Conservation (phyloP, 2,113 vertebrate genomes). For the Chlorodrepanis virens region DNA sequence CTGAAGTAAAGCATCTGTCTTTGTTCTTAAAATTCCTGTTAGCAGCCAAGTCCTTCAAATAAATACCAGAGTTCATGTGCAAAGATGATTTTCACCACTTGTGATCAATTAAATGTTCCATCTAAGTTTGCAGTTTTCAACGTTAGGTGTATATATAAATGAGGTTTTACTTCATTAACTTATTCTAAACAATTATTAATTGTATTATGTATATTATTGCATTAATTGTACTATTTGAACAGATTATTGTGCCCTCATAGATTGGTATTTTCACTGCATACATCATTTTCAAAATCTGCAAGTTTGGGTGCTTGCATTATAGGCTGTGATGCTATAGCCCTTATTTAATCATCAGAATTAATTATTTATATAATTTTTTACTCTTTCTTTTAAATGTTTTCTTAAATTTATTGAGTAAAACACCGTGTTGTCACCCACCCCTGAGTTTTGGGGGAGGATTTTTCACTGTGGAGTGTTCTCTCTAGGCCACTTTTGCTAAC, state of each 20-base stretch:
- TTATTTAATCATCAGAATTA: background rate
- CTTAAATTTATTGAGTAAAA: background rate
- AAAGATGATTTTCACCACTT: background rate
- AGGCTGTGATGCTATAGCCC: background rate
- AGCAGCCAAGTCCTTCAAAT: background rate
- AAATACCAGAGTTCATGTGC: background rate
- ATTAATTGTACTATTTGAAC: background rate
- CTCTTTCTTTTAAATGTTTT: background rate
- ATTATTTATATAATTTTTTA: background rate
- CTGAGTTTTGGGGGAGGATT: background rate
- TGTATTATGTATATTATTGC: background rate
- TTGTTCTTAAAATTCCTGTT: slow-evolving; percentile 19
- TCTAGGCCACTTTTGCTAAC: background rate
- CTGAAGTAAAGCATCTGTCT: background rate
- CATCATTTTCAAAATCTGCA: background rate
- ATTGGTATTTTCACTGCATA: background rate
- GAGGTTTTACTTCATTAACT: background rate
- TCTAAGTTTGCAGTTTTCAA: background rate
- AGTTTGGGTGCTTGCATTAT: background rate
- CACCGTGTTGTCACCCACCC: background rate
- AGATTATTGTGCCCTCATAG: background rate
- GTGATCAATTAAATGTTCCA: background rate
- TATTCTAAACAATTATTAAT: background rate
- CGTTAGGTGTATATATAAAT: background rate
- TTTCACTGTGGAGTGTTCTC: background rate